A percentile compares a stretch with the other conserved stretches of the same genome.
Evolutionary conservation across 2,113 vertebrate species (phyloP).

Genomic region (Terrapene triunguis): DNA sequence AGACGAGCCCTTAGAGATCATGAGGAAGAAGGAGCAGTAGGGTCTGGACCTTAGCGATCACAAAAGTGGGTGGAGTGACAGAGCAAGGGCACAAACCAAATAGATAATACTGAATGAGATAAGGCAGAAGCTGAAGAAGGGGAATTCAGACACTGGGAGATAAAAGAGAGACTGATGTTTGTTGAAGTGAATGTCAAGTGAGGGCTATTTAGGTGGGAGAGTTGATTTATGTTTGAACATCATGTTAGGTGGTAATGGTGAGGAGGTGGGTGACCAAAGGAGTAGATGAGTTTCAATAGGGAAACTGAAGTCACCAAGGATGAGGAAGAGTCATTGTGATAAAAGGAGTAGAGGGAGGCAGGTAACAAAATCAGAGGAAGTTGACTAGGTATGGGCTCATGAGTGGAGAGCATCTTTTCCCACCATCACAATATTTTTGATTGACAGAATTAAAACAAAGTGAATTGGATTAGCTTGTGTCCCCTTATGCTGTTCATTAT

Average conservation of each 20-base stretch:
- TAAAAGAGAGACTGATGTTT: background rate
- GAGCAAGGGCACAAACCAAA: background rate
- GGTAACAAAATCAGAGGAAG: background rate
- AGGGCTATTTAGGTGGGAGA: fast-evolving
- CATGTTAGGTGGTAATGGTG: background rate
- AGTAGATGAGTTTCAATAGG: background rate
- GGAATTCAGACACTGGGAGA: background rate
- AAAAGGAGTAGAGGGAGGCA: background rate
- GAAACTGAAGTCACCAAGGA: background rate
- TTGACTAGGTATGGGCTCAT: background rate
- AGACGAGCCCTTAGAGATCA: too few relatives aligned
- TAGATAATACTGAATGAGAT: background rate
- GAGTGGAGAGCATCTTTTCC: background rate
- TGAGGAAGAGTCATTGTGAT: background rate
- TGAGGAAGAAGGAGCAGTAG: background rate
- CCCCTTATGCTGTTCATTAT: background rate
- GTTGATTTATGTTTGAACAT: background rate
- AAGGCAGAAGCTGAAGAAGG: background rate
- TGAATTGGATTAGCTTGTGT: background rate
- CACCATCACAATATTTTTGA: background rate
- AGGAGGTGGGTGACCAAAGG: background rate
- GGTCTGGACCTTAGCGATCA: background rate
- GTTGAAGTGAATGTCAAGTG: fast-evolving
- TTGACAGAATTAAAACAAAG: background rate
- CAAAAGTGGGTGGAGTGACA: fast-evolving